Conservation (phyloP, 2,888 invertebrate species). For the Calameuta pallipes region DNA sequence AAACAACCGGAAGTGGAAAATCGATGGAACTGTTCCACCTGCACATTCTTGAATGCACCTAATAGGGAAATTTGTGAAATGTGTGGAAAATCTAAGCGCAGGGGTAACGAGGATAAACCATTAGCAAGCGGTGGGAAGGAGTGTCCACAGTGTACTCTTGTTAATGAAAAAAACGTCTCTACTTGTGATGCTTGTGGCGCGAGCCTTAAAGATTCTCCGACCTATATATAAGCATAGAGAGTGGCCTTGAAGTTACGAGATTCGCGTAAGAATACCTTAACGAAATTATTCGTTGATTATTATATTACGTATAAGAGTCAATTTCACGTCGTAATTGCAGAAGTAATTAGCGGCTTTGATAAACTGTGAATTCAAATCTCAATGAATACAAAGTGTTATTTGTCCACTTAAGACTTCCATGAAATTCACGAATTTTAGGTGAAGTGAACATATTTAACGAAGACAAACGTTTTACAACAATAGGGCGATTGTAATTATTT, state of each 20-base stretch:
- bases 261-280: not conserved
- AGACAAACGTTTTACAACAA: not conserved
- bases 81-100: constrained; percentile 75
- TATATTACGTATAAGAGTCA: not conserved
- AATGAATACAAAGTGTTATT: not conserved
- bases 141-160: constrained; percentile 81
- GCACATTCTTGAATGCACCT: constrained; percentile 76
- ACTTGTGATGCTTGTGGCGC: constrained; percentile 77
- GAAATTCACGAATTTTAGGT: not conserved
- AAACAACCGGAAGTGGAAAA: constrained; percentile 64
- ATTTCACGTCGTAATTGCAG: not conserved
- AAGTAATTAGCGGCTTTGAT: not conserved
- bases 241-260: not conserved
- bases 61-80: constrained; percentile 76
- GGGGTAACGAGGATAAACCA: constrained; percentile 73
- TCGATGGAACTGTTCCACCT: constrained; percentile 78
- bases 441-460: not conserved
- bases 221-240: constrained; percentile 72
- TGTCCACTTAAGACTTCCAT: not conserved
- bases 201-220: constrained; percentile 79
- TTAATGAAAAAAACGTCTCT: constrained; percentile 75
- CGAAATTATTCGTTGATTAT: not conserved
- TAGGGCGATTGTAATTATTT: not conserved
- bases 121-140: constrained; percentile 80
- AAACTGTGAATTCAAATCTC: not conserved